Base-by-base conservation (phyloP, 2,113 vertebrate genomes). In the Catharus minimus region DNA sequence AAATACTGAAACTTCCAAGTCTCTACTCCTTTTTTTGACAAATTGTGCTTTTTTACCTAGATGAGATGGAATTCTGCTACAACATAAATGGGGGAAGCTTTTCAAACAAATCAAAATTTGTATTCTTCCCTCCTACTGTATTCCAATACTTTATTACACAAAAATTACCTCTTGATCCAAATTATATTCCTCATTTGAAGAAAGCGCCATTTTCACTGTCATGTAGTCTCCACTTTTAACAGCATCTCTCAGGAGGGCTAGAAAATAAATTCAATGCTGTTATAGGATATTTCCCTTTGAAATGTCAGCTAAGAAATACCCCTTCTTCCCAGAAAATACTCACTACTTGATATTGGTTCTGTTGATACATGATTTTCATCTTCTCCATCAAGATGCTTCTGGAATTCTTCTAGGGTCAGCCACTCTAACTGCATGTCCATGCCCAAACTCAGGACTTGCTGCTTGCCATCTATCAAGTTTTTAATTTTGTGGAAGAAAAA, bases 341-440 rank as follows among this genome's bases (percentile, higher is more conserved):
- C 86, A 99, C 99, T 97, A 65, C 96, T 98, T 71, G 99, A 98
- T 95, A 99, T 83, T 0, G 97, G 96, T 81, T 97, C 89, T 67
- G 97, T 92, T 66, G 97, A 96, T 28, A 97, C 90, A 32, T 97
- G 95, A 71, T 98, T 97, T 93, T 99, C 98, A 96, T 99, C 98
- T 57, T 98, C 98, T 86, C 99, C 99, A 68, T 98, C 98, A 60
- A 99, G 97, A 95, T 99, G 99, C 96, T 98, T 99, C 88, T 99
- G 99, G 91, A 99, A 99, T 89, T 99, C 99, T 56, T 99, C 99
- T 44, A 99, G 93, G 5, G 98, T 98, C 98, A 99, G 98, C 99
- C 98, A 99, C 69, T 99, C 98, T 83, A 99, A 96, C 87, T 99
- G 98, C 39, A 99, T 97, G 82, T 99, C 99, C 98, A 99, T 98